Conservation (phyloP, 2,797 vertebrate genomes). For the Sandelia bainsii region DNA sequence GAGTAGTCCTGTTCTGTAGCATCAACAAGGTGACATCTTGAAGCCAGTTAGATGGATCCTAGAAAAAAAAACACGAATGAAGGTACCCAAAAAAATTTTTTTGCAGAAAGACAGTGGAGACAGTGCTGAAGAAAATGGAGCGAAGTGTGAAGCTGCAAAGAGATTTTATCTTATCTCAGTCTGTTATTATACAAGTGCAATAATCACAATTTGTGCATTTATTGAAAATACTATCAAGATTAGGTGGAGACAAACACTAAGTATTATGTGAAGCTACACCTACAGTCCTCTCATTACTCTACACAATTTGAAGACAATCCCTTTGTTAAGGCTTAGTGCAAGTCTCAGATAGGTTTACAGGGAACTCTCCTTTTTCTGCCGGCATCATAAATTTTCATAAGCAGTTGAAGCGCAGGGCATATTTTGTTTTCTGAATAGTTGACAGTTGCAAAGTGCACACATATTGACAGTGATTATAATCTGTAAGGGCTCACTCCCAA, state of each 20-base stretch:
- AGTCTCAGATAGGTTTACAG: conserved; percentile 22
- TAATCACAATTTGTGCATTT: background rate
- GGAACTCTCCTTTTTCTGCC: conserved; percentile 36
- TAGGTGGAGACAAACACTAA: background rate
- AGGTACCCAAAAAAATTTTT: conserved; percentile 4
- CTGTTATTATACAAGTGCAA: background rate
- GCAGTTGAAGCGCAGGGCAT: conserved; percentile 54
- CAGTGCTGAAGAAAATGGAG: background rate
- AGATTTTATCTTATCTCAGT: background rate
- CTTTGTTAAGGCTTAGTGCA: conserved; percentile 2
- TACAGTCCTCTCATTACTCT: background rate
- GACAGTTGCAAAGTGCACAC: conserved; percentile 79
- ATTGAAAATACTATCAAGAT: background rate
- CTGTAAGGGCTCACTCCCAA: conserved; percentile 57
- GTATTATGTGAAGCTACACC: background rate
- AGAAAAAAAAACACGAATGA: conserved; percentile 43
- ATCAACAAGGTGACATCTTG: conserved; percentile 45
- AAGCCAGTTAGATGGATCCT: conserved; percentile 44
- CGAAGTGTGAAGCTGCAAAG: conserved; percentile 11
- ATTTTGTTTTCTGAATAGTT: conserved; percentile 76
- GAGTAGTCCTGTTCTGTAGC: conserved; percentile 36
- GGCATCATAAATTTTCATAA: conserved; percentile 70
- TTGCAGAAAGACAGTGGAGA: background rate
- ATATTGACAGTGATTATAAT: conserved; percentile 82
- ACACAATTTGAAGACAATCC: conserved; percentile 24